Evolutionary conservation across 2,888 invertebrate species (phyloP).

Genomic region (Arenicola marina): DNA sequence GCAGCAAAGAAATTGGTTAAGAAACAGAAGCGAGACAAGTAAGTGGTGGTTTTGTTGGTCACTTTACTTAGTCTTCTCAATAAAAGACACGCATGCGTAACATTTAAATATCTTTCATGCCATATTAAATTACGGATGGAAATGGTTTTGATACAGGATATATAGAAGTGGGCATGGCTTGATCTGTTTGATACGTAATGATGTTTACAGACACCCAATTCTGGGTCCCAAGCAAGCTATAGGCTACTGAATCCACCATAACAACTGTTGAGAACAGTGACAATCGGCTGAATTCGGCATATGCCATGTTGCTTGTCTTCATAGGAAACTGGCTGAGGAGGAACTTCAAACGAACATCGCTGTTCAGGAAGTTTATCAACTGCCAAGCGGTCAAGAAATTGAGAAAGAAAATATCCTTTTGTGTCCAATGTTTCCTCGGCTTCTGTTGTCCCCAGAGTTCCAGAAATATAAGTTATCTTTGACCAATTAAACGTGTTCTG

Average conservation of each 20-base stretch:
- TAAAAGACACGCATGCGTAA: neutral
- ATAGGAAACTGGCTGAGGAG: slow-evolving; percentile 74
- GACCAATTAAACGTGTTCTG: neutral
- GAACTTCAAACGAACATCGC: slow-evolving; percentile 80
- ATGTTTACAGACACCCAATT: neutral
- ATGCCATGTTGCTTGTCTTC: slow-evolving; percentile 8
- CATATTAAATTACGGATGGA: no score
- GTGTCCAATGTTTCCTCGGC: neutral
- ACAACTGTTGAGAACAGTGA: no score
- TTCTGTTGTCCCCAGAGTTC: neutral
- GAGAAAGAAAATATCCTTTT: slow-evolving; percentile 65
- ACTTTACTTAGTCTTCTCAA: neutral
- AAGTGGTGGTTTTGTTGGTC: slow-evolving; percentile 29
- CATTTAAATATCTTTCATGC: no score
- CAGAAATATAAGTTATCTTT: neutral
- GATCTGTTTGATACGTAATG: no score
- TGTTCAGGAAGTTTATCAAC: slow-evolving; percentile 68
- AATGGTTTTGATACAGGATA: no score
- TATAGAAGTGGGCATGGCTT: no score
- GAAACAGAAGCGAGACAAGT: slow-evolving; percentile 72
- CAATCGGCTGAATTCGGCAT: no score
- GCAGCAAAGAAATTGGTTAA: slow-evolving; percentile 77
- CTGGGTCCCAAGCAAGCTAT: no score
- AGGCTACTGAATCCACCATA: no score
- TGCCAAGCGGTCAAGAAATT: slow-evolving; percentile 78